A percentile compares a stretch with the other conserved stretches of the same genome.
Conservation (phyloP, 2,888 invertebrate genomes). For the Sinelater perroti region DNA sequence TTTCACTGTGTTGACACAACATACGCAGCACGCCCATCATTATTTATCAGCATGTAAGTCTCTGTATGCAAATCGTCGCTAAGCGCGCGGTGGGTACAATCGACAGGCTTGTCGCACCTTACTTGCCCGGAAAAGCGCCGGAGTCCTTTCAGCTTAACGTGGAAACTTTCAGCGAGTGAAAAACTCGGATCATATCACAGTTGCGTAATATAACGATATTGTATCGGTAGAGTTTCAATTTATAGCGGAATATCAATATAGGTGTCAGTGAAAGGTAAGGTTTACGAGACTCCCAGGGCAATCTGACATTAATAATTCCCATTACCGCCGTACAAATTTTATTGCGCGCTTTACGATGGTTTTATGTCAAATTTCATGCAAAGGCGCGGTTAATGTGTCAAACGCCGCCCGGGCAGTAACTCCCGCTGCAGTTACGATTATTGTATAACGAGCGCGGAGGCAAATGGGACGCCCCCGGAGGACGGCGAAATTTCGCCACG, state of each 20-base stretch:
- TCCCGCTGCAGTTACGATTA: background rate
- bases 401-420: conserved; percentile 8
- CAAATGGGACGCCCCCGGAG: background rate
- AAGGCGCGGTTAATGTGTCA: conserved; percentile 30
- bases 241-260: conserved; percentile 34
- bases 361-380: conserved; percentile 32
- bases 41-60: conserved; percentile 26
- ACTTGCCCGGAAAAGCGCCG: too few relatives aligned
- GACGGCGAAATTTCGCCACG: background rate
- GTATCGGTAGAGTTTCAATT: conserved; percentile 32
- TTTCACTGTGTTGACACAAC: conserved; percentile 23
- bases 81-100: too few relatives aligned
- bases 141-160: too few relatives aligned
- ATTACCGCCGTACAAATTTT: conserved; percentile 33
- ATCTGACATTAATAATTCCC: conserved; percentile 39
- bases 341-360: conserved; percentile 33
- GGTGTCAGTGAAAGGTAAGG: conserved; percentile 39
- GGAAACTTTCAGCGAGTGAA: too few relatives aligned
- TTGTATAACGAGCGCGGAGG: background rate
- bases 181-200: too few relatives aligned
- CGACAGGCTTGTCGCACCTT: too few relatives aligned
- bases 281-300: conserved; percentile 32
- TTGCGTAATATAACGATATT: conserved; percentile 34
- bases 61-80: conserved; percentile 12
- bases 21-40: conserved; percentile 31